phyloP scores from a whole-genome alignment of 2,888 invertebrate genomes.

The Allolobophora icterica region DNA sequence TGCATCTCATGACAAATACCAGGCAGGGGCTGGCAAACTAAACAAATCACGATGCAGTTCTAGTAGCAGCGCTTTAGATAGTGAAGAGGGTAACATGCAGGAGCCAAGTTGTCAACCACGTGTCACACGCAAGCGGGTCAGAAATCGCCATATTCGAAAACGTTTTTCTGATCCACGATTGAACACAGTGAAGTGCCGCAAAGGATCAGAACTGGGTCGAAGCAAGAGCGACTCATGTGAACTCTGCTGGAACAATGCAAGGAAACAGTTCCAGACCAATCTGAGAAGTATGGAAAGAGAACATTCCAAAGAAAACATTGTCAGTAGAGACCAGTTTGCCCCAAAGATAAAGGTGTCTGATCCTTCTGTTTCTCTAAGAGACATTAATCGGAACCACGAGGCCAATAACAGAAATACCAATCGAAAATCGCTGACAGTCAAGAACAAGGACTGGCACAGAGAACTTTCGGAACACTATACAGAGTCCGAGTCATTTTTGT shows the following conservation, averaged over 20 bases:
- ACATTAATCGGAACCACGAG: not conserved
- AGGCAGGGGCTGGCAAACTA: not conserved
- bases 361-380: not conserved
- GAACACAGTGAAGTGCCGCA: not conserved
- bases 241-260: constrained; percentile 8
- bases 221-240: constrained; percentile 18
- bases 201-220: constrained; percentile 13
- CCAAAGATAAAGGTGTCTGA: not conserved
- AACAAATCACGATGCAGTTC: not conserved
- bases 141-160: not conserved
- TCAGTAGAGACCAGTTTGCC: not conserved
- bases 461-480: not conserved
- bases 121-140: not conserved
- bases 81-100: not conserved
- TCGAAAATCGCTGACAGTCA: not conserved
- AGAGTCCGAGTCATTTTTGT: not conserved
- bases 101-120: not conserved
- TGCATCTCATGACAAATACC: not conserved
- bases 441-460: constrained; percentile 19
- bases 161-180: constrained; percentile 22
- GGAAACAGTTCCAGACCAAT: not conserved
- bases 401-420: not conserved
- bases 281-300: not conserved
- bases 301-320: not conserved
- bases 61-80: not conserved